phyloP scores from a whole-genome alignment of 2,113 vertebrate genomes.

The Tragelaphus buxtoni region DNA sequence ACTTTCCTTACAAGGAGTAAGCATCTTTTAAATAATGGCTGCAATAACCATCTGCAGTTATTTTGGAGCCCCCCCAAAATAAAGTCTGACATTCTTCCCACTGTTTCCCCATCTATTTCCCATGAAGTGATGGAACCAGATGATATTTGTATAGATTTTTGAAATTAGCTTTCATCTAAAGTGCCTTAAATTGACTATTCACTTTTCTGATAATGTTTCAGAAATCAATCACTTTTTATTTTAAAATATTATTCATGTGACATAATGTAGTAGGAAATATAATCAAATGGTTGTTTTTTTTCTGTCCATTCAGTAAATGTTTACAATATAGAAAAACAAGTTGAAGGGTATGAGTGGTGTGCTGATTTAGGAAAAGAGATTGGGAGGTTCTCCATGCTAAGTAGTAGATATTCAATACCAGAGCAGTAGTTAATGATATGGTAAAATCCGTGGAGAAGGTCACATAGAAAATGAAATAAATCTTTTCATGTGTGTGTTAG shows the following conservation, averaged over 20 bases:
- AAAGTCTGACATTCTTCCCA: no score
- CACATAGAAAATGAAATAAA: slow-evolving; percentile 96
- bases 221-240: slow-evolving; percentile 28
- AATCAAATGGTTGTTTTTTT: slow-evolving; percentile 48
- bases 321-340: slow-evolving; percentile 42
- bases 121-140: no score
- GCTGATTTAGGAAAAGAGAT: not conserved
- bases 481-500: no score
- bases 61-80: no score
- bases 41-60: no score
- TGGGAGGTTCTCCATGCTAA: not conserved
- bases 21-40: no score
- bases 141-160: slow-evolving; percentile 49
- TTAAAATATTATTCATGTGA: slow-evolving; percentile 49
- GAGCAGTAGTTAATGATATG: slow-evolving; percentile 92
- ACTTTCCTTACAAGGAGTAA: no score
- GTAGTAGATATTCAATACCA: slow-evolving; percentile 83
- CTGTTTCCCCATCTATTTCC: no score
- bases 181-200: slow-evolving; percentile 67
- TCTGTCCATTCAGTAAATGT: slow-evolving; percentile 75
- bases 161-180: slow-evolving; percentile 67
- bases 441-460: slow-evolving; percentile 90
- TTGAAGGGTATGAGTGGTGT: not conserved
- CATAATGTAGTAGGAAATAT: slow-evolving; percentile 20
- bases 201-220: slow-evolving; percentile 56